Conservation (phyloP, 2,113 vertebrate species). For the Mus pahari region DNA sequence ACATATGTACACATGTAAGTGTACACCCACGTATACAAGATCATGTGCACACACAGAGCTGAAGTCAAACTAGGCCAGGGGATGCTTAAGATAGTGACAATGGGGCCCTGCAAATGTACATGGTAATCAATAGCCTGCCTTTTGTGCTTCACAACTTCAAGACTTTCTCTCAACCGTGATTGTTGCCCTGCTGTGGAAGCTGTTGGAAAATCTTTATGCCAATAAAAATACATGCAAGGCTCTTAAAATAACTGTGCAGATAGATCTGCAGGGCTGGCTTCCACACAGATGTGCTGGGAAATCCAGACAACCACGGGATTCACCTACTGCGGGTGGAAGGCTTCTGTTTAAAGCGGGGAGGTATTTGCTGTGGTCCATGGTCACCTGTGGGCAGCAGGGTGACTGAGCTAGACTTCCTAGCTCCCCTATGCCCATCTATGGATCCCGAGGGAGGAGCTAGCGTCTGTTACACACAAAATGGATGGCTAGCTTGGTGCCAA, state of each 20-base stretch:
- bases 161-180: background rate
- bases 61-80: background rate
- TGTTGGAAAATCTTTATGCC: slow-evolving; percentile 52
- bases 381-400: slow-evolving; percentile 69
- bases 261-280: background rate
- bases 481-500: slow-evolving; percentile 83
- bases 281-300: background rate
- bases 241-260: background rate
- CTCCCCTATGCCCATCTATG: slow-evolving; percentile 61
- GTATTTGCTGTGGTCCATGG: background rate
- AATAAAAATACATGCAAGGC: slow-evolving; percentile 63
- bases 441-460: slow-evolving; percentile 68
- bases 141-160: background rate
- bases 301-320: slow-evolving; percentile 25
- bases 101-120: no score
- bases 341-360: background rate
- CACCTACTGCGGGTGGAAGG: background rate
- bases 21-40: no score
- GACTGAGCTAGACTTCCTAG: slow-evolving; percentile 59
- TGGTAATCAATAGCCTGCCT: background rate
- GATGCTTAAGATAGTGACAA: background rate
- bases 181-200: background rate
- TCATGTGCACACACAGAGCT: no score
- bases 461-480: slow-evolving; percentile 85
- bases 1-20: background rate